Base-by-base conservation (phyloP, 53 echinoderm and acorn worm species). In the Luidia sarsii region DNA sequence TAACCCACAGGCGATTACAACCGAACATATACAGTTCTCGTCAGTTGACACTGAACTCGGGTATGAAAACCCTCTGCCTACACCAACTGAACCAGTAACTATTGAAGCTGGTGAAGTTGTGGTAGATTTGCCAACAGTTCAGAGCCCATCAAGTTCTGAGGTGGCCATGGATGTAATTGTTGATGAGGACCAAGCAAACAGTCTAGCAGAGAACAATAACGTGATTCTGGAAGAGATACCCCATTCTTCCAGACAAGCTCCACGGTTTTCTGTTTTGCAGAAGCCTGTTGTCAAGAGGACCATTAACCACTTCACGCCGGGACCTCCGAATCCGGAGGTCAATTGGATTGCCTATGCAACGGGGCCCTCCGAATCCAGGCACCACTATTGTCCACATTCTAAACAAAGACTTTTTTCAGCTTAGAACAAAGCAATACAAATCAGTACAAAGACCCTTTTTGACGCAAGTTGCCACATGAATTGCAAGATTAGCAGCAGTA, bases 11-110 rank as follows among this genome's bases (percentile, higher is more conserved):
- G 86, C 86, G 19, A 68, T 81, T 31, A 86, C 82, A 25, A 67
- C 68, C 0, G 87, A 86, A 68, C 80, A 86, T 48, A 65, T 86
- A 80, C 87, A 80, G 39, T 83, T 83, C 55, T 86, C 87, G 25
- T 86, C 69, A 28, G 82, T 87, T 45, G 70, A 87, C 37, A 81
- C 60, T 1, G 74, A 87, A 15, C 71, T 82, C 23, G 22, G 53
- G 39, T 80, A 60, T 49, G 80, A 34, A 53, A 74, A 86, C 41
- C 45, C 45, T 7, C 7, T 65, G 35, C 16, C 45, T 67, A 32
- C 45, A 27, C 33, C 43, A 46, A 34, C 45, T 9, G 41, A 39
- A 67, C 32, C 68, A 25, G 61, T 61, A 28, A 28, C 28, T 61
- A 24, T 61, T 24, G 28, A 61, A 25, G 61, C 61, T 61, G 61